Conservation (phyloP, 92 coral and sea anemone species). For the Phenganax stokvisi region DNA sequence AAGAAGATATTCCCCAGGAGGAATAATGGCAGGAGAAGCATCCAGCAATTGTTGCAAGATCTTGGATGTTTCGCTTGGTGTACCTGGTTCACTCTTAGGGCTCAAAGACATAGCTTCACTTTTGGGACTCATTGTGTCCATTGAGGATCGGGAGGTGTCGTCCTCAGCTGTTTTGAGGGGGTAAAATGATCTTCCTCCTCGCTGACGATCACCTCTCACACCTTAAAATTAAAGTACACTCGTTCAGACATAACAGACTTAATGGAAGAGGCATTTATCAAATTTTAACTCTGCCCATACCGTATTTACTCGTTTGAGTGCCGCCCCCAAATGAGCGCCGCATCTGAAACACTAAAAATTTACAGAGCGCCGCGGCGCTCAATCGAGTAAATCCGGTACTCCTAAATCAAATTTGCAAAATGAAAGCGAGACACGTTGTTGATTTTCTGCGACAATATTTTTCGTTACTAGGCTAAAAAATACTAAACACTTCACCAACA, state of each 20-base stretch:
- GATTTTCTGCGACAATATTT: no score
- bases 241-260: background rate
- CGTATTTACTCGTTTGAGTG: no score
- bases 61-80: conserved; percentile 5
- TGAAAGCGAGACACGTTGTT: no score
- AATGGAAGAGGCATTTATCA: no score
- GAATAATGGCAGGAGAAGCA: conserved; percentile 70
- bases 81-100: conserved; percentile 5
- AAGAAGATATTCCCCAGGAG: conserved; percentile 69
- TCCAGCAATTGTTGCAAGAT: conserved; percentile 64
- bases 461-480: no score
- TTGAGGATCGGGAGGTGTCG: background rate
- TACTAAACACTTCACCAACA: no score
- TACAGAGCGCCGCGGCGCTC: no score
- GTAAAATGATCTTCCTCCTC: conserved; percentile 95
- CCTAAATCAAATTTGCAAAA: no score
- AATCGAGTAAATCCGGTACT: no score
- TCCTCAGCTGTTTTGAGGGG: conserved; percentile 58
- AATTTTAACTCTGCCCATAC: no score
- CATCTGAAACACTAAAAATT: no score
- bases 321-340: no score
- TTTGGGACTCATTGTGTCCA: background rate
- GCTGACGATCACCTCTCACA: conserved; percentile 76
- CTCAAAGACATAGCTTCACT: background rate
- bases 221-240: conserved; percentile 44